Evolutionary conservation across 2,113 vertebrate genomes (phyloP), one percentile per base, ranked within the genome.

Genomic region (Capra hircus): DNA sequence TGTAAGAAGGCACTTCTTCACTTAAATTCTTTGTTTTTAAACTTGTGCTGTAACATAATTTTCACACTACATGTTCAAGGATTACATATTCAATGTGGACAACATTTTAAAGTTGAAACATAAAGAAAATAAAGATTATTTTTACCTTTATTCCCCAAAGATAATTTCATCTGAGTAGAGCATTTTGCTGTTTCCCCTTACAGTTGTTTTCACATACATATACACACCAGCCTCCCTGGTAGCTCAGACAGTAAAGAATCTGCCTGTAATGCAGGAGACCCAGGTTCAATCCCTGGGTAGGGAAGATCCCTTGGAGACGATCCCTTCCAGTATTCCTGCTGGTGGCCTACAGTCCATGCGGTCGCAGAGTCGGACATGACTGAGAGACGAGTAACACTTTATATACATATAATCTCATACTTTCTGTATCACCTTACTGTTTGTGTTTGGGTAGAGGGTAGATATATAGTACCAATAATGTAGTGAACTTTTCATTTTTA

Each of bases 51-150:
- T n/a, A 81, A 62, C 13, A 16, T 74, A 64, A 55, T 4, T 45
- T 95, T 43, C 45, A 10, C 25, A 62, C 1, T 62, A 62, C 13
- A 30, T 62, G 30, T 30, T 62, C 60, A 62, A 77, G 60, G 59
- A 77, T 52, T 86, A 80, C 7, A 33, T 36, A 60, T 53, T 89
- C 4, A 33, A 59, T 43, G 19, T 48, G 62, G 52, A 45, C 27
- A 82, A 92, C 50, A 10, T 57, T 93, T 62, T 30, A 36, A 71
- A 45, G 71, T 67, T 21, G 14, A 67, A 95, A 78, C 17, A n/a
- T 90, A 81, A 96, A 83, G 40, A 97, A 91, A 94, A 82, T 81
- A 57, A 52, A 97, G 90, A 48, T 60, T 59, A 71, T 92, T 80
- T 15, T 50, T 21, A 28, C 3, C 10, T 12, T 43, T 14, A 36